Evolutionary conservation across 2,797 vertebrate species (phyloP), one percentile per base, ranked within the genome.

Genomic region (Anisognathus igniventris): DNA sequence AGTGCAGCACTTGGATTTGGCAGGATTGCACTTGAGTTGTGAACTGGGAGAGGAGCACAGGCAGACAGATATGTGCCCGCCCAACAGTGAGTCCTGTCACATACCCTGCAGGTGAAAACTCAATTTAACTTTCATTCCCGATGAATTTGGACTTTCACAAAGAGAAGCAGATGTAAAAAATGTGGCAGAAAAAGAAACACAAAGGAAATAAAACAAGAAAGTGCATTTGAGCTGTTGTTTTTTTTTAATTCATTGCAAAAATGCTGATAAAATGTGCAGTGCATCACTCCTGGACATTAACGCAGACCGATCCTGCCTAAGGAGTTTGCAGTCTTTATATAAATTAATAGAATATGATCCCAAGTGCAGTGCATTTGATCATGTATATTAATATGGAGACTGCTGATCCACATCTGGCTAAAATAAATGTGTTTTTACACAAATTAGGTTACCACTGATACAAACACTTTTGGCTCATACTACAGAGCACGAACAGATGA

Each of bases 361-460:
- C 73, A 88, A 90, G 39, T 35, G 58, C n/a, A 65, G 58, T 37
- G 23, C 39, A 72, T 24, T 67, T 88, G 58, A 45, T 65, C 74
- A 70, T 81, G 84, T 71, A 88, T 78, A 89, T 86, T 81, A 67
- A 89, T 65, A 70, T 5, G 44, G 56, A 84, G 44, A 68, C 48
- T 89, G 64, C 33, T 85, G 86, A 93, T 86, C 70, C 62, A 65
- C 66, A 90, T 57, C 58, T 86, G 44, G 62, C 14, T 81, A 91
- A 89, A 93, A 95, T 19, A 88, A 86, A 78, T 40, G 58, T 65
- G 42, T 30, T 92, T 94, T 88, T 75, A 86, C 66, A 94, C 48
- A 86, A 85, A 81, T 56, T 31, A 79, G 33, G 45, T 64, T 87
- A 79, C 33, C 31, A 47, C 28, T 64, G 48, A 86, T 45, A 92